phyloP scores from a whole-genome alignment of 2,113 vertebrate species.

The Antennarius striatus region DNA sequence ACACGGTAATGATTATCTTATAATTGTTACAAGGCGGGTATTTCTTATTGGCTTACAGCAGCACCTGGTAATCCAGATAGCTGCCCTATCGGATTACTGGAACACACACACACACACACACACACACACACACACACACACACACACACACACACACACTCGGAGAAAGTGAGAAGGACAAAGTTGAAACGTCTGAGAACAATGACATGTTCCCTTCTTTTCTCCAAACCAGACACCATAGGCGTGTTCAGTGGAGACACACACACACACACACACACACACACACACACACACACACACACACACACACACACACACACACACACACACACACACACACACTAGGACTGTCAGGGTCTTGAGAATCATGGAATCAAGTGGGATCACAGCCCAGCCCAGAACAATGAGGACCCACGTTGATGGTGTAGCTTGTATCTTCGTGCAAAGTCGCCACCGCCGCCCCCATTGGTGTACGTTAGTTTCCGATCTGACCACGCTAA shows the following conservation, averaged over 20 bases:
- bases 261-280: constrained; percentile 37
- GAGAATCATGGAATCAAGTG: constrained; percentile 73
- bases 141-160: constrained; percentile 20
- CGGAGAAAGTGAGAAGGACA: constrained; percentile 69
- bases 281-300: constrained; percentile 50
- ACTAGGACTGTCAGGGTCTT: constrained; percentile 65
- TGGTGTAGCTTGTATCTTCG: constrained; percentile 8
- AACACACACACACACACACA: constrained; percentile 36
- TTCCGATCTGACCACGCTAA: constrained; percentile 68
- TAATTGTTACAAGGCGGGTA: constrained; percentile 72
- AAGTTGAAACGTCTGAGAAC: constrained; percentile 76
- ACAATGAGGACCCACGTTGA: constrained; percentile 54
- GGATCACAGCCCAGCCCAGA: constrained; percentile 62
- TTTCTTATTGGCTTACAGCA: constrained; percentile 70
- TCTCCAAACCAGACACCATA: constrained; percentile 69
- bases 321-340: constrained; percentile 47
- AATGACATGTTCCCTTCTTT: constrained; percentile 72
- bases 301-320: constrained; percentile 40
- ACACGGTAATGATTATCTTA: constrained; percentile 64
- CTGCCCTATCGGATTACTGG: constrained; percentile 61
- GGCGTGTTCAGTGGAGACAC: constrained; percentile 61
- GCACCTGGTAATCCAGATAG: constrained; percentile 58
- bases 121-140: constrained; percentile 9
- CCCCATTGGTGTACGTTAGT: constrained; percentile 43
- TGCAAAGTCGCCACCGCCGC: too few relatives aligned